These are phyloP conservation scores for Cheilosia soror DNA, from an alignment of 2,888 invertebrate genomes.

Conservation along the genomic window DNA sequence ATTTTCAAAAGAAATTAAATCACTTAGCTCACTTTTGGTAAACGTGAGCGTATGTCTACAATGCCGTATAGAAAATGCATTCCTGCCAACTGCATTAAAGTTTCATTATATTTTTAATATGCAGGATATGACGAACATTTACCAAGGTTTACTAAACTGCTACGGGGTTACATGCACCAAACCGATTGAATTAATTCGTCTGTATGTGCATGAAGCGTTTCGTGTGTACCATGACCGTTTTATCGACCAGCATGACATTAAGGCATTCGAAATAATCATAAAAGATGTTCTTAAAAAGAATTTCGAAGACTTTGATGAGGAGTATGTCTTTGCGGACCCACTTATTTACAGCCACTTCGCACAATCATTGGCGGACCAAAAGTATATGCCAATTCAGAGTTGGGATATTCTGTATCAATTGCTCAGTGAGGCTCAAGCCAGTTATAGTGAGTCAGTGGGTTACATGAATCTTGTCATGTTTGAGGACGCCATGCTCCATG, in stretches of 20 bases:
- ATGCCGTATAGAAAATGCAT: slow-evolving; percentile 89
- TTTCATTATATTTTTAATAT: slow-evolving; percentile 98
- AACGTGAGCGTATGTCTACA: slow-evolving; percentile 91
- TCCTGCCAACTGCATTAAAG: slow-evolving; percentile 96
- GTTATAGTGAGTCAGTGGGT: slow-evolving; percentile 95
- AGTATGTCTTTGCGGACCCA: slow-evolving; percentile 89
- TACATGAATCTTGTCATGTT: slow-evolving; percentile 98
- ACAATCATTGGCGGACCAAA: slow-evolving; percentile 90
- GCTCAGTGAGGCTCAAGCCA: slow-evolving; percentile 91
- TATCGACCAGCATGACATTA: slow-evolving; percentile 91
- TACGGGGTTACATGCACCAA: slow-evolving; percentile 89
- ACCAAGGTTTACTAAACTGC: slow-evolving; percentile 95
- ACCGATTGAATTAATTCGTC: slow-evolving; percentile 89
- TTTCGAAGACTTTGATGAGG: slow-evolving; percentile 91
- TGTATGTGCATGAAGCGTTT: slow-evolving; percentile 96
- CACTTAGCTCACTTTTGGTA: slow-evolving; percentile 84
- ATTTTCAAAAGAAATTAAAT: slow-evolving; percentile 85
- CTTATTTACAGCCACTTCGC: slow-evolving; percentile 96
- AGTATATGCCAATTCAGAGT: slow-evolving; percentile 92
- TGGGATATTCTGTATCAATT: slow-evolving; percentile 90
- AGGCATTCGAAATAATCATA: slow-evolving; percentile 89
- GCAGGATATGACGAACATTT: slow-evolving; percentile 96
- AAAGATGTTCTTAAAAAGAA: slow-evolving; percentile 92
- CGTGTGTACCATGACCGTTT: slow-evolving; percentile 97
- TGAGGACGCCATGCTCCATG: slow-evolving; percentile 97